These are phyloP conservation scores for Tachysurus fulvidraco DNA, from an alignment of 2,113 vertebrate genomes.

Conservation along the genomic window DNA sequence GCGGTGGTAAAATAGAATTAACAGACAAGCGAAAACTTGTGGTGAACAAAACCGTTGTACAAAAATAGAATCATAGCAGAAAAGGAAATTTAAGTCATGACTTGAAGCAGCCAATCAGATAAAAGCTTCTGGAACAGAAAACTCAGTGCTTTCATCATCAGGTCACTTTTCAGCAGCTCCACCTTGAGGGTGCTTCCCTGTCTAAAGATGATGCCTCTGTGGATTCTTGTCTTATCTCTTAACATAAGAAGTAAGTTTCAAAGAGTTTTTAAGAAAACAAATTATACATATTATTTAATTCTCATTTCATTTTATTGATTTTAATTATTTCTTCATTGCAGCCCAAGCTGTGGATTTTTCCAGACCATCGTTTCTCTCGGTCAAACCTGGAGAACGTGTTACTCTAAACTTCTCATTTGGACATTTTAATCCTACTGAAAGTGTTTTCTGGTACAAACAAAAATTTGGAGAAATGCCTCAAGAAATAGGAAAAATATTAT, in stretches of 20 bases:
- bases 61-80: not conserved
- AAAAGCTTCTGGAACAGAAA: too few relatives aligned
- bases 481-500: not conserved
- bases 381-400: not conserved
- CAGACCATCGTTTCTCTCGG: not conserved
- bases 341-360: not conserved
- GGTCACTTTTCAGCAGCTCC: not conserved
- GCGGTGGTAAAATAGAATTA: too few relatives aligned
- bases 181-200: too few relatives aligned
- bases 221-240: not conserved
- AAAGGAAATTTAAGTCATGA: not conserved
- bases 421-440: not conserved
- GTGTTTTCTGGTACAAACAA: not conserved
- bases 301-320: not conserved
- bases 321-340: not conserved
- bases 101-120: not conserved
- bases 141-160: too few relatives aligned
- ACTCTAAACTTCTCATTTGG: not conserved
- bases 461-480: slow-evolving; percentile 4
- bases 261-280: not conserved
- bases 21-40: not conserved
- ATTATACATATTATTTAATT: too few relatives aligned
- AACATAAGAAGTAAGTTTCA: not conserved
- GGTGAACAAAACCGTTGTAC: not conserved
- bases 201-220: not conserved